Base-by-base conservation (phyloP, 2,888 invertebrate species). In the Koerneria pararmatus region DNA sequence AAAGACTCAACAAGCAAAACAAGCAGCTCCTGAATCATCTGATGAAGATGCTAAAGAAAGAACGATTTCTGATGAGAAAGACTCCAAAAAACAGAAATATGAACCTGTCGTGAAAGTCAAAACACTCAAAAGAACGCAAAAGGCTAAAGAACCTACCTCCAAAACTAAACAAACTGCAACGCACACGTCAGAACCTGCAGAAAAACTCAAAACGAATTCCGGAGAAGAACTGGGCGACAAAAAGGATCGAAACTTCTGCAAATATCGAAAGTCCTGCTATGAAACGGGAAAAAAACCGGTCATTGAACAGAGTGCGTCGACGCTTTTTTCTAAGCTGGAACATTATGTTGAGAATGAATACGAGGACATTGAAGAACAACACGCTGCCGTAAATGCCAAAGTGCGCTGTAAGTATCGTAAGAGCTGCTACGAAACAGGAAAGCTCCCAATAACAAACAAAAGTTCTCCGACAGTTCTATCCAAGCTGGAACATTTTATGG, bases 201-300 rank as follows among this genome's bases (percentile, higher is more conserved):
- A 69, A n/a, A 62, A 66, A 32, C 58, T 67, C 15, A 24, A 22
- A 19, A 46, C 49, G 22, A 59, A 63, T 3, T 8, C 4, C 32
- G 35, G 60, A 60, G 35, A 37, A 37, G 31, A 4, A 41, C 19
- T 27, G 37, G n/a, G 22, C 22, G 51, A 32, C 22, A 58, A 46
- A 48, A 59, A 29, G 51, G 49, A n/a, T 15, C 58, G 22, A 6
- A 32, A 24, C 49, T 63, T 54, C 58, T 80, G 80, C 69, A 78
- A 80, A 54, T 80, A 80, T 65, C 72, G 78, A 11, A 74, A 74
- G 41, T 70, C 71, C 29, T 80, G 79, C 64, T 80, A 80, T 54
- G 68, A 72, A 27, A 68, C 49, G n/a, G 71, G 72, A 54, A 46
- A 57, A 34, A 48, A 53, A 31, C 70, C 68, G 59, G 70, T 64